Evolutionary conservation across 1,140 invertebrate species (phyloP).

Genomic region (Habropoda laboriosa): DNA sequence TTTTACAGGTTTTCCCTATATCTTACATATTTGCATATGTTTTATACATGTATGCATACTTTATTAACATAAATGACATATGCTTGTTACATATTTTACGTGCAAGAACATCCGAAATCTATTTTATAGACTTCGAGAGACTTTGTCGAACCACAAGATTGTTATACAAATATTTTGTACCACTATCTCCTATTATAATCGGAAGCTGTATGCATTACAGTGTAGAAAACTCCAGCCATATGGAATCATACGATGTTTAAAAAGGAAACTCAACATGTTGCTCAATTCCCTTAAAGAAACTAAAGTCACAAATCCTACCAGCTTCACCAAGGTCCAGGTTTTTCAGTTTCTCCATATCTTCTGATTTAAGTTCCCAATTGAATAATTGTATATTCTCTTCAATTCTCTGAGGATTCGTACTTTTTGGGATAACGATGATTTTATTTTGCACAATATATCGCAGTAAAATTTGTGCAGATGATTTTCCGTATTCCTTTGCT

Average conservation of each 20-base stretch:
- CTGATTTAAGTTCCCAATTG: conserved; percentile 74
- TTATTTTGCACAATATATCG: conserved; percentile 83
- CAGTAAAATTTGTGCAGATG: conserved; percentile 85
- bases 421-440: conserved; percentile 86
- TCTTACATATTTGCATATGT: too few species aligned
- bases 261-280: conserved; percentile 84
- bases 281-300: conserved; percentile 81
- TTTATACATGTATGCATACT: too few species aligned
- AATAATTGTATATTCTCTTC: conserved; percentile 83
- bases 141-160: too few species aligned
- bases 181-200: too few species aligned
- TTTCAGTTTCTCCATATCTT: conserved; percentile 75
- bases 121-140: too few species aligned
- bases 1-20: too few species aligned
- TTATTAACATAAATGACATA: too few species aligned
- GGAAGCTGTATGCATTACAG: too few species aligned
- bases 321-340: conserved; percentile 82
- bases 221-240: background rate
- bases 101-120: too few species aligned
- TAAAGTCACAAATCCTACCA: conserved; percentile 86
- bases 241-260: conserved; percentile 38
- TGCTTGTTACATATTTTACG: too few species aligned
- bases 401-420: conserved; percentile 82
- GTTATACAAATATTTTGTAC: too few species aligned
- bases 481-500: conserved; percentile 82